Percentiles rank a stretch among this genome's conserved stretches.
phyloP scores from a whole-genome alignment of 2,113 vertebrate species.

The Gobiocypris rarus region DNA sequence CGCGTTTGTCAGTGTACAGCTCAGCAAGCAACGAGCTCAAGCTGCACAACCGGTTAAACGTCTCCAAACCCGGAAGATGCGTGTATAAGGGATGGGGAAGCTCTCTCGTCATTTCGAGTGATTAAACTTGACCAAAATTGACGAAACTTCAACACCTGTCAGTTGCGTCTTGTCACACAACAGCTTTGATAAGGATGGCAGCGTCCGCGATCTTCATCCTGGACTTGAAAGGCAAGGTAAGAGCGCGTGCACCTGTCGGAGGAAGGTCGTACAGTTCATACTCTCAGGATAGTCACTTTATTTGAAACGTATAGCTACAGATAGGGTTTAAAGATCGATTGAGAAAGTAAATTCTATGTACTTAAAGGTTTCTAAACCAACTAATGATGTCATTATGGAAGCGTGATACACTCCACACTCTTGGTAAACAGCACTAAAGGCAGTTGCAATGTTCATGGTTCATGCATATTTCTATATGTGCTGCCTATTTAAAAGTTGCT shows the following conservation, averaged over 20 bases:
- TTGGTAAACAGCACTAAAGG: not conserved
- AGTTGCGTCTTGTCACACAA: not conserved
- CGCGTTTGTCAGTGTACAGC: not conserved
- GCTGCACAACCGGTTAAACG: slow-evolving; percentile 67
- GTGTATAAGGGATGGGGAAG: slow-evolving; percentile 42
- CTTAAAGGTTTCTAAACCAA: not conserved
- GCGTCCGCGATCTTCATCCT: slow-evolving; percentile 82
- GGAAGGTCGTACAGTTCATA: slow-evolving; percentile 2
- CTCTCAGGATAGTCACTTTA: not conserved
- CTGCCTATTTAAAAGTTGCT: not conserved
- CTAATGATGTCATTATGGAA: not conserved
- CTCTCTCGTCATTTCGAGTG: not conserved
- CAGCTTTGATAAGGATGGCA: slow-evolving; percentile 69
- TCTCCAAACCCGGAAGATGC: slow-evolving; percentile 58
- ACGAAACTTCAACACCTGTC: not conserved
- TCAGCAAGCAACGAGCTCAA: slow-evolving; percentile 23
- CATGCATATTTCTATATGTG: not conserved
- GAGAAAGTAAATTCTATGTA: not conserved
- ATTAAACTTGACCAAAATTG: not conserved
- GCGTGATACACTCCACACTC: not conserved
- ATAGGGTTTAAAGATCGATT: not conserved
- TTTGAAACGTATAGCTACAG: not conserved
- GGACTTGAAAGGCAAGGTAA: slow-evolving; percentile 84
- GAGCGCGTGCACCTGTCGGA: slow-evolving; percentile 51
- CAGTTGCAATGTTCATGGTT: not conserved